These are phyloP conservation scores for Apoderus coryli DNA, from an alignment of 2,888 invertebrate species.

Conservation along the genomic window DNA sequence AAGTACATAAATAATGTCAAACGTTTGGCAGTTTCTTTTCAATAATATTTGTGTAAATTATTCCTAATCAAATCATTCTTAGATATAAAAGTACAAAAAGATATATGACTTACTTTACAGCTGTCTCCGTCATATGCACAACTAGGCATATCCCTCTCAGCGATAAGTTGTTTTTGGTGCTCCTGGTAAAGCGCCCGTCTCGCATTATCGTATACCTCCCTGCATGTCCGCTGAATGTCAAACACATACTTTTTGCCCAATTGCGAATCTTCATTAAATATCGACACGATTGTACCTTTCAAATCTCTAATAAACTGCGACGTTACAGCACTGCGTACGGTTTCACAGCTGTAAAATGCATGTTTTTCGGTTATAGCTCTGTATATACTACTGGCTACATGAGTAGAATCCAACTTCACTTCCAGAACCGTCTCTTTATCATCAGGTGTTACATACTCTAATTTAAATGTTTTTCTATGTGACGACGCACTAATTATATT, in stretches of 20 bases:
- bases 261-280: slow-evolving; percentile 79
- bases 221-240: slow-evolving; percentile 75
- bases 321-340: slow-evolving; percentile 74
- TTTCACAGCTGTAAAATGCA: slow-evolving; percentile 83
- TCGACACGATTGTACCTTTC: slow-evolving; percentile 79
- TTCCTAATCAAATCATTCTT: too few relatives aligned
- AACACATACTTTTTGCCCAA: slow-evolving; percentile 82
- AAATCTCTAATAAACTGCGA: slow-evolving; percentile 80
- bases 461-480: slow-evolving; percentile 55
- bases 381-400: slow-evolving; percentile 69
- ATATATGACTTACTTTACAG: slow-evolving; percentile 26
- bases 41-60: too few relatives aligned
- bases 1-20: too few relatives aligned
- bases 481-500: slow-evolving; percentile 69
- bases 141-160: too few relatives aligned
- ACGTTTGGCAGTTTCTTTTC: too few relatives aligned
- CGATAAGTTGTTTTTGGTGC: slow-evolving; percentile 21
- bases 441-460: slow-evolving; percentile 56
- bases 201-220: slow-evolving; percentile 82
- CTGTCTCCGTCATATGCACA: slow-evolving; percentile 24
- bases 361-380: slow-evolving; percentile 83
- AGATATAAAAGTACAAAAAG: neutral
- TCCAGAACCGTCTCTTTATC: slow-evolving; percentile 55
- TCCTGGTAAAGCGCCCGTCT: slow-evolving; percentile 50
- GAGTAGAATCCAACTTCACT: slow-evolving; percentile 67